Evolutionary conservation across 2,113 vertebrate species (phyloP).

Genomic region (Dryoscopus gambensis): DNA sequence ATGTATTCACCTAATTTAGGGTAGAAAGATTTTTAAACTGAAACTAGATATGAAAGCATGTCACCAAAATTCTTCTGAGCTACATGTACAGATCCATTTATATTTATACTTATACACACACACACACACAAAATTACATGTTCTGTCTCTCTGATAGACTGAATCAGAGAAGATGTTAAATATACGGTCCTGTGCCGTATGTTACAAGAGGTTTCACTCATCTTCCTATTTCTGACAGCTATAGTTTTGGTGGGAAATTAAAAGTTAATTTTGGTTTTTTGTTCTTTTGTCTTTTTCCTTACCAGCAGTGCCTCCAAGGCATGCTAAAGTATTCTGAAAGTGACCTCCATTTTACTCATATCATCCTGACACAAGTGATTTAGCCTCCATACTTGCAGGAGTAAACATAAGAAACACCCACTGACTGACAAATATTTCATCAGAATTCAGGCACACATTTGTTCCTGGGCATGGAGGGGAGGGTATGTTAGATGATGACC

Average conservation of each 20-base stretch:
- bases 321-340: slow-evolving; percentile 62
- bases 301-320: slow-evolving; percentile 67
- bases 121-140: not conserved
- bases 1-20: slow-evolving; percentile 56
- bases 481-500: not conserved
- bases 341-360: slow-evolving; percentile 72
- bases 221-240: slow-evolving; percentile 28
- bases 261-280: slow-evolving; percentile 69
- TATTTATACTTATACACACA: not conserved
- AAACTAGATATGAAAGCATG: slow-evolving; percentile 5
- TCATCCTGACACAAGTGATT: slow-evolving; percentile 67
- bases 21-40: slow-evolving; percentile 17
- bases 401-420: slow-evolving; percentile 53
- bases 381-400: slow-evolving; percentile 60
- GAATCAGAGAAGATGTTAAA: slow-evolving; percentile 50
- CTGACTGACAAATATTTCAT: slow-evolving; percentile 49
- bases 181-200: not conserved
- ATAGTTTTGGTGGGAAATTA: slow-evolving; percentile 60
- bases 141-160: slow-evolving; percentile 19
- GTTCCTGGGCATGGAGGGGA: not conserved
- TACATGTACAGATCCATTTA: not conserved
- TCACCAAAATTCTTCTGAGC: slow-evolving; percentile 25
- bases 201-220: slow-evolving; percentile 14
- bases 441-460: not conserved
- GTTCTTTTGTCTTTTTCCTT: slow-evolving; percentile 70